Evolutionary conservation across 23 tunicate species (phyloP).

Genomic region (Ciona savignyi): DNA sequence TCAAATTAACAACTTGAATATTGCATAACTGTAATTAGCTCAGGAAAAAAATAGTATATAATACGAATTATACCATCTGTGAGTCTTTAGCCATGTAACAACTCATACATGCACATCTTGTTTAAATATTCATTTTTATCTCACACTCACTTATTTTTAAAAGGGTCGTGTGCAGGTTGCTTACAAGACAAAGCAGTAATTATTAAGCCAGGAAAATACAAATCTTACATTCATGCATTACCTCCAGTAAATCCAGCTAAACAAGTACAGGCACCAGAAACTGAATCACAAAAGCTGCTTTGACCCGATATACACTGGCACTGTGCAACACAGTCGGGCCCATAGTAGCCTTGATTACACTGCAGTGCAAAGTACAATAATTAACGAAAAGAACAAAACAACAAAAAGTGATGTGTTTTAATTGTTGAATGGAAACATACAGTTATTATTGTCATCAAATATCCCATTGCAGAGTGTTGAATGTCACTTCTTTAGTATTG

Average conservation of each 20-base stretch:
- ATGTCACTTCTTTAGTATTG: not conserved
- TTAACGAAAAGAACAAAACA: too few relatives aligned
- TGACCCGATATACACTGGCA: constrained; percentile 40
- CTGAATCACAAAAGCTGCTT: constrained; percentile 1
- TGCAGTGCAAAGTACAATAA: too few relatives aligned
- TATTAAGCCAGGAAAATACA: not conserved
- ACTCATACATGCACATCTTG: not conserved
- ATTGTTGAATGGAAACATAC: not conserved
- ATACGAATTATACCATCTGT: too few relatives aligned
- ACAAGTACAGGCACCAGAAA: constrained; percentile 17
- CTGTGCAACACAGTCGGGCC: constrained; percentile 40
- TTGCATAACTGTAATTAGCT: too few relatives aligned
- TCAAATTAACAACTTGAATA: too few relatives aligned
- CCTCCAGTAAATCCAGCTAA: constrained; percentile 33
- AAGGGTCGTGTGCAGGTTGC: too few relatives aligned
- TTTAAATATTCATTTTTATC: too few relatives aligned
- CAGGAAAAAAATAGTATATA: too few relatives aligned
- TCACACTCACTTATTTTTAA: too few relatives aligned
- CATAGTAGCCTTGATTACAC: constrained; percentile 52
- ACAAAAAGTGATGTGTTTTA: not conserved
- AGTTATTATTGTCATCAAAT: not conserved
- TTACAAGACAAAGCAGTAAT: too few relatives aligned
- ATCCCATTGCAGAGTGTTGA: not conserved
- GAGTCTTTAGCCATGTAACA: too few relatives aligned
- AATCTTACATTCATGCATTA: not conserved